phyloP scores from a whole-genome alignment of 1,140 invertebrate species.

The Vanessa atalanta region DNA sequence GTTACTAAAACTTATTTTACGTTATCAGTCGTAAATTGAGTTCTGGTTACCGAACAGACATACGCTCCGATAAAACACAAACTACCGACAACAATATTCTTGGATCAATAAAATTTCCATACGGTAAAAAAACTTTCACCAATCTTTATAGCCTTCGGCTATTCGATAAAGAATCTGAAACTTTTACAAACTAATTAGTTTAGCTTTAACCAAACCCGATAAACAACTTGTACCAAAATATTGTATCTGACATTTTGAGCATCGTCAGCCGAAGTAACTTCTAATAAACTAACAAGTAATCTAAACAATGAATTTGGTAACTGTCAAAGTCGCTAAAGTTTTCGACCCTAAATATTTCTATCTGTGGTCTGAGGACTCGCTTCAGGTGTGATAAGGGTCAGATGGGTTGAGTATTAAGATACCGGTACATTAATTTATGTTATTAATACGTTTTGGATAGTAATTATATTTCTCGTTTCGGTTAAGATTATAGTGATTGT shows the following conservation, averaged over 20 bases:
- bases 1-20: too few relatives aligned
- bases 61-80: too few relatives aligned
- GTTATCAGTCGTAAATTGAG: too few relatives aligned
- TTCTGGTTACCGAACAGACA: too few relatives aligned
- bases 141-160: not conserved
- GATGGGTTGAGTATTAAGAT: not conserved
- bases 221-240: not conserved
- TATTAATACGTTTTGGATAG: not conserved
- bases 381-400: slow-evolving; percentile 17
- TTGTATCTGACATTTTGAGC: not conserved
- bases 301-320: slow-evolving; percentile 18
- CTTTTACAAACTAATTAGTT: not conserved
- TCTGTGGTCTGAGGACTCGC: slow-evolving; percentile 6
- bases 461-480: too few relatives aligned
- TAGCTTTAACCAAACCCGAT: not conserved
- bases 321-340: slow-evolving; percentile 10
- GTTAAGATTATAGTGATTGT: too few relatives aligned
- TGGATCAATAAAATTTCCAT: not conserved
- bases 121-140: not conserved
- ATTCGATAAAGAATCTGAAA: slow-evolving; percentile 1
- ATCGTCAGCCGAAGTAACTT: not conserved
- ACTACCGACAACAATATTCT: not conserved
- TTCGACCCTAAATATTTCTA: slow-evolving; percentile 19
- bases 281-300: slow-evolving; percentile 21
- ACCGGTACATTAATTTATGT: slow-evolving; percentile 1